Evolutionary conservation across 2,888 invertebrate species (phyloP).

Genomic region (Zygogramma bicolorata): DNA sequence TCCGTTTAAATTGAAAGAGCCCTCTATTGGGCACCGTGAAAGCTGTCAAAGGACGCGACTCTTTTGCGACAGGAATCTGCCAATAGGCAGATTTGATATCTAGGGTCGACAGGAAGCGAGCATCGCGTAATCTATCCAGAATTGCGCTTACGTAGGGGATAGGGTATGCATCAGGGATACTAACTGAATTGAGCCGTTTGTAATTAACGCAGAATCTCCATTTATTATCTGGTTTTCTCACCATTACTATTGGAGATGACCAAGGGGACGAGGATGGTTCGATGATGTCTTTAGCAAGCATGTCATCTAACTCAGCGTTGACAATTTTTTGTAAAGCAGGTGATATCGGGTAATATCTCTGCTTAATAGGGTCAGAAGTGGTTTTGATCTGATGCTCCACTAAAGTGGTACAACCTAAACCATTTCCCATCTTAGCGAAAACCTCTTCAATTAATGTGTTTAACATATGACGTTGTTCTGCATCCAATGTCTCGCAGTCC

Average conservation of each 20-base stretch:
- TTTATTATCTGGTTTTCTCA: slow-evolving; percentile 54
- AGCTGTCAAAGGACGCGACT: slow-evolving; percentile 45
- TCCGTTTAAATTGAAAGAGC: slow-evolving; percentile 48
- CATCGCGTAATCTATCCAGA: slow-evolving; percentile 31
- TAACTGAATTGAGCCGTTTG: slow-evolving; percentile 45
- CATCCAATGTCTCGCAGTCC: background rate
- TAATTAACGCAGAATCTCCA: slow-evolving; percentile 51
- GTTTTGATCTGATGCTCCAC: slow-evolving; percentile 34
- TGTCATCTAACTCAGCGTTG: slow-evolving; percentile 43
- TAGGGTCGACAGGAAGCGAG: slow-evolving; percentile 32
- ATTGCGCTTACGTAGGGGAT: slow-evolving; percentile 23
- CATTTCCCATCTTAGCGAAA: slow-evolving; percentile 13
- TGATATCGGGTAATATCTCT: slow-evolving; percentile 39
- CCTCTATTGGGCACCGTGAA: slow-evolving; percentile 52
- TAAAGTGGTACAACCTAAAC: slow-evolving; percentile 31
- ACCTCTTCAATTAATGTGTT: slow-evolving; percentile 29
- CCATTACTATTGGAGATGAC: slow-evolving; percentile 51
- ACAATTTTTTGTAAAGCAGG: slow-evolving; percentile 33
- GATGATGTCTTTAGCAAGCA: slow-evolving; percentile 49
- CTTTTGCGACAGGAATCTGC: slow-evolving; percentile 28
- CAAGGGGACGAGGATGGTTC: slow-evolving; percentile 54
- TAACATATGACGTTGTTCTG: background rate
- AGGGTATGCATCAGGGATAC: slow-evolving; percentile 34
- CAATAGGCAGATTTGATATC: slow-evolving; percentile 34
- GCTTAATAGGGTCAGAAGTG: slow-evolving; percentile 38